Evolutionary conservation across 2,113 vertebrate species (phyloP), one percentile per base, ranked within the genome.

Genomic region (Odontophorus gujanensis): DNA sequence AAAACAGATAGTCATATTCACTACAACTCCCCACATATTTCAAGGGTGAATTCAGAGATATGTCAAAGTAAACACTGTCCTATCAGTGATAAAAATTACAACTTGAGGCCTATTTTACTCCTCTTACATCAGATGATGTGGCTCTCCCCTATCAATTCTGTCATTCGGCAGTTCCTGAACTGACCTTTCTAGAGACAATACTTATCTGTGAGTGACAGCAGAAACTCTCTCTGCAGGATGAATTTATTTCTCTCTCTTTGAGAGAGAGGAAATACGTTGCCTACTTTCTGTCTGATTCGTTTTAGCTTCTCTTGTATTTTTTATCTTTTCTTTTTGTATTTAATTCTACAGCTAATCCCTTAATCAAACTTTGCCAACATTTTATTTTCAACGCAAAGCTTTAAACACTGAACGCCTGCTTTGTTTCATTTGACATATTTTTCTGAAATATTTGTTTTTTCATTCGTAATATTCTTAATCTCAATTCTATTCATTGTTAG

Each of bases 171-270:
- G 92, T 93, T 83, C 95, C 94, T 95, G 87, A 91, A 96, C 81
- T 96, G 93, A 97, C 95, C 96, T 96, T 97, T 97, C 96, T 90
- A 96, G 95, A 95, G 94, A 91, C 93, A 96, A 96, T 95, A 91
- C 87, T 95, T 94, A 93, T 40, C 68, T 94, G 71, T 95, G 93
- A 96, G 65, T 95, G 96, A 96, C 97, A 96, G 91, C 32, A 96
- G 93, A 96, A 96, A 90, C 96, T 68, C 90, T 93, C 90, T 96
- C 68, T 85, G 85, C 81, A 89, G 85, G 92, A 96, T 90, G 91
- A 92, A 96, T 96, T 94, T 96, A 87, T 76, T 85, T 66, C 76
- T 93, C 87, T 84, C 81, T 91, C 82, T 89, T 96, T 40, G 40
- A 40, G 40, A 40, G 40, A 40, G 40, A 40, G 40, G 12, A 40